Evolutionary conservation across 2,888 invertebrate species (phyloP).

Genomic region (Dendrolimus pini): DNA sequence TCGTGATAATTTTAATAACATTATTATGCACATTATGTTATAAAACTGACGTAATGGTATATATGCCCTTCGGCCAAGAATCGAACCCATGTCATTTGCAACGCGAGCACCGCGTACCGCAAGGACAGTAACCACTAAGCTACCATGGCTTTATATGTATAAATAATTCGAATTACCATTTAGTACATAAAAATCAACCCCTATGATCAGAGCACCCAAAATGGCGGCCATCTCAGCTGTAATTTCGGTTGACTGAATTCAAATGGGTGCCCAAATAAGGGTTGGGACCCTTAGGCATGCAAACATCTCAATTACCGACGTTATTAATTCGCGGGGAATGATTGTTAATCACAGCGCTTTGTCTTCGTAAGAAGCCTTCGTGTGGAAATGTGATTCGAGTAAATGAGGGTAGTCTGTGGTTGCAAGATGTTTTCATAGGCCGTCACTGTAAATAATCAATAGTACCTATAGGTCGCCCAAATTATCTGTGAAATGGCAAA

Average conservation of each 20-base stretch:
- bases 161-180: neutral
- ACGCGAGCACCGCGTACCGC: too few species aligned
- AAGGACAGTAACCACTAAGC: too few species aligned
- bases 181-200: neutral
- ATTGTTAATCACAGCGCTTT: slow-evolving; percentile 47
- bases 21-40: too few species aligned
- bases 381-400: neutral
- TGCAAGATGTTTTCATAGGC: too few species aligned
- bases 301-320: slow-evolving; percentile 72
- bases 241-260: slow-evolving; percentile 66
- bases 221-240: slow-evolving; percentile 43
- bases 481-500: too few species aligned
- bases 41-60: too few species aligned
- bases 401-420: neutral
- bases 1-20: too few species aligned
- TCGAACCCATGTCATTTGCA: too few species aligned
- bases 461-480: too few species aligned
- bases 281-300: slow-evolving; percentile 20
- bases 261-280: slow-evolving; percentile 58
- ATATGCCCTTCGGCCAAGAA: too few species aligned
- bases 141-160: too few species aligned
- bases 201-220: slow-evolving; percentile 11
- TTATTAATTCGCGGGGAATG: slow-evolving; percentile 65
- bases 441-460: too few species aligned
- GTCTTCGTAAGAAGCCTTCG: slow-evolving; percentile 27